These are phyloP conservation scores for Nudaria mundana DNA, from an alignment of 2,888 invertebrate species.

Conservation along the genomic window DNA sequence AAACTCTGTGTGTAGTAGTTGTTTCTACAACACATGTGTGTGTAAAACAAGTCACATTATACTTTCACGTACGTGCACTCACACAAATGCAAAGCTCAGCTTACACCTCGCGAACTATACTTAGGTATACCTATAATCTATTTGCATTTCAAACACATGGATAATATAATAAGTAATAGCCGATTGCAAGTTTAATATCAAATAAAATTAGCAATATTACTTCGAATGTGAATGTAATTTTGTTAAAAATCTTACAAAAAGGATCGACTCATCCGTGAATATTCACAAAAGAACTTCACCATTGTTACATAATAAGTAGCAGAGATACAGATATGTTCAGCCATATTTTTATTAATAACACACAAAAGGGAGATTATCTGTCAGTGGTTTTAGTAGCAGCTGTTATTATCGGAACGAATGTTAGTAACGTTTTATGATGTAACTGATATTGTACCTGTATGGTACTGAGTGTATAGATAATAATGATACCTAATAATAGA, in stretches of 20 bases:
- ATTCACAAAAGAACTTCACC: slow-evolving; percentile 60
- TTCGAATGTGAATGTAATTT: slow-evolving; percentile 30
- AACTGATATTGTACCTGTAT: slow-evolving; percentile 12
- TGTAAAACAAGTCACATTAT: no score
- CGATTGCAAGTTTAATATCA: no score
- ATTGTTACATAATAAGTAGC: slow-evolving; percentile 69
- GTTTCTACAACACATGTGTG: no score
- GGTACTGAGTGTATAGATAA: neutral
- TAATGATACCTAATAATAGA: no score
- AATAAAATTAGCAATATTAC: no score
- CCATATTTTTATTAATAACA: slow-evolving; percentile 80
- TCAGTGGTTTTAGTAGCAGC: slow-evolving; percentile 66
- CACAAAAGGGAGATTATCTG: slow-evolving; percentile 78
- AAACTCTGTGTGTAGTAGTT: no score
- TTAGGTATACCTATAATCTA: no score
- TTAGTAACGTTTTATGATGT: slow-evolving; percentile 14
- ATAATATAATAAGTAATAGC: no score
- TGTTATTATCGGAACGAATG: slow-evolving; percentile 44
- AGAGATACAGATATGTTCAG: slow-evolving; percentile 66
- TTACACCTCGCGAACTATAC: no score
- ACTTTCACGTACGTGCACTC: no score
- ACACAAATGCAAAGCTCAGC: no score
- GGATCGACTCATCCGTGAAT: slow-evolving; percentile 67
- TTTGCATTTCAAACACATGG: no score
- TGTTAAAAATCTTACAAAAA: slow-evolving; percentile 55